Conservation (phyloP, 1,140 invertebrate genomes). For the Cherax quadricarinatus region DNA sequence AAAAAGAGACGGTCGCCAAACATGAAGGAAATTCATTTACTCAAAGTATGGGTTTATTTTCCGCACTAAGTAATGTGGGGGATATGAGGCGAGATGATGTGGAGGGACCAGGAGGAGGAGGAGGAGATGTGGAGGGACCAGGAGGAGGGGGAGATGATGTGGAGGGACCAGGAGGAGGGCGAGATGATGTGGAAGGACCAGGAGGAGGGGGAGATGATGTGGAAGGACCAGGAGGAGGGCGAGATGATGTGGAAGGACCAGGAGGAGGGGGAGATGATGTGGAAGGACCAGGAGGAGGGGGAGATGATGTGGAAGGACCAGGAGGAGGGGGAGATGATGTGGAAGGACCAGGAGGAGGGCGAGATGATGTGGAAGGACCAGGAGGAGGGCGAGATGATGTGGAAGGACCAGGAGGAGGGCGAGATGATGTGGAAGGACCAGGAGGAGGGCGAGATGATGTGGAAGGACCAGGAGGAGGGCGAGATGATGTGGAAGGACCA, state of each 20-base stretch:
- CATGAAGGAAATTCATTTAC: too few relatives aligned
- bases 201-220: not conserved
- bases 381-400: too few relatives aligned
- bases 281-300: not conserved
- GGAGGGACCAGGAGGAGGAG: not conserved
- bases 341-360: not conserved
- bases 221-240: not conserved
- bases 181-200: not conserved
- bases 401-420: too few relatives aligned
- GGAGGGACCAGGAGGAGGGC: not conserved
- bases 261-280: not conserved
- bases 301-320: too few relatives aligned
- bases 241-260: not conserved
- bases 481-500: too few relatives aligned
- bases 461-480: too few relatives aligned
- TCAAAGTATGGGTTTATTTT: too few relatives aligned
- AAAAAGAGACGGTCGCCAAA: too few relatives aligned
- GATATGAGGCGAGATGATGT: not conserved
- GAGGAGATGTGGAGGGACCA: not conserved
- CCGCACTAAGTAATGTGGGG: too few relatives aligned
- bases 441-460: too few relatives aligned
- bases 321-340: not conserved
- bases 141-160: not conserved
- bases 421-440: too few relatives aligned
- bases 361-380: too few relatives aligned